phyloP scores from a whole-genome alignment of 2,113 vertebrate genomes.

The Corythoichthys haematopterus region DNA sequence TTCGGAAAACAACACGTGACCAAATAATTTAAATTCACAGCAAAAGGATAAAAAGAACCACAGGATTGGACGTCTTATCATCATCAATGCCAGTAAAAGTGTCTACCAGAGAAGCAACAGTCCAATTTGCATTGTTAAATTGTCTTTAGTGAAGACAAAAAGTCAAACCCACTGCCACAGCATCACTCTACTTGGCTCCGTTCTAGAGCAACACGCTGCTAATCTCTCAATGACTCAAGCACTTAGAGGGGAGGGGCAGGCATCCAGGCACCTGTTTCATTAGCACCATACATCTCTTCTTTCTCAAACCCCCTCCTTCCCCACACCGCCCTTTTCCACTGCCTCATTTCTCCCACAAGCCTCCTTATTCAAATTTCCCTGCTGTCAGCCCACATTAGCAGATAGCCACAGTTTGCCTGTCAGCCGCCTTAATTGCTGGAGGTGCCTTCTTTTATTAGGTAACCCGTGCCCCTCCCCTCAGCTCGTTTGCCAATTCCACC shows the following conservation, averaged over 20 bases:
- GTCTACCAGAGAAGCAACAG: conserved; percentile 3
- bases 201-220: conserved; percentile 48
- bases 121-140: conserved; percentile 51
- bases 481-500: conserved; percentile 64
- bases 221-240: conserved; percentile 65
- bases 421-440: conserved; percentile 75
- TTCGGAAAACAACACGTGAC: no score
- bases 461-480: conserved; percentile 39
- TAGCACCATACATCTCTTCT: conserved; percentile 65
- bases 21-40: no score
- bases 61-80: no score
- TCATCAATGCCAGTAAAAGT: neutral
- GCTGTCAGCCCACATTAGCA: conserved; percentile 77
- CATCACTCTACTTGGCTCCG: conserved; percentile 13
- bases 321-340: conserved; percentile 2
- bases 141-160: conserved; percentile 4
- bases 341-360: conserved; percentile 58
- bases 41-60: no score
- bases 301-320: conserved; percentile 4
- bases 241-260: conserved; percentile 49
- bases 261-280: conserved; percentile 74
- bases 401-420: conserved; percentile 67
- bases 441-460: conserved; percentile 75
- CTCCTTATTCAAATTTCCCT: conserved; percentile 77
- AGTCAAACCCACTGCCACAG: neutral